These are phyloP conservation scores for Brenthis daphne DNA, from an alignment of 2,888 invertebrate species.

Conservation along the genomic window DNA sequence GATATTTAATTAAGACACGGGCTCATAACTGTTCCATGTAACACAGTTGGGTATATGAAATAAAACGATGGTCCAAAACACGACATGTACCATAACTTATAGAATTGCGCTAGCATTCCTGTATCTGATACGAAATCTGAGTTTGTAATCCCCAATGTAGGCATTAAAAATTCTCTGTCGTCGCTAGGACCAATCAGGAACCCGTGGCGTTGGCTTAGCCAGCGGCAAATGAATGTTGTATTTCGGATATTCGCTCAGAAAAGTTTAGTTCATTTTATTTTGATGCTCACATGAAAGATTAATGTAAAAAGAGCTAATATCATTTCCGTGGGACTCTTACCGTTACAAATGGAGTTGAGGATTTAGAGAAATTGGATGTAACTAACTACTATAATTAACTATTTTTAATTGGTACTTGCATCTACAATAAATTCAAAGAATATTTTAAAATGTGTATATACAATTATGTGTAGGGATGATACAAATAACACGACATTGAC, in stretches of 20 bases:
- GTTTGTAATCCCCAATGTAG: slow-evolving; percentile 17
- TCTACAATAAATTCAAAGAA: too few relatives aligned
- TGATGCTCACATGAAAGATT: slow-evolving; percentile 2
- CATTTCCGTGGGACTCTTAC: neutral
- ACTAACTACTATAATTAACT: too few relatives aligned
- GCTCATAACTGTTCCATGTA: neutral
- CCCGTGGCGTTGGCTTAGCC: slow-evolving; percentile 25
- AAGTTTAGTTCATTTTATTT: slow-evolving; percentile 16
- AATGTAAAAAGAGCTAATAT: neutral
- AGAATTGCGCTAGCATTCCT: neutral
- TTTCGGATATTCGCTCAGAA: slow-evolving; percentile 27
- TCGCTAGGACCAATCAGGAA: slow-evolving; percentile 30
- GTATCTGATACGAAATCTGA: slow-evolving; percentile 20
- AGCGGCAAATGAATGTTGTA: slow-evolving; percentile 37
- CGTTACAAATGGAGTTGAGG: too few relatives aligned
- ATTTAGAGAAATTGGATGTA: too few relatives aligned
- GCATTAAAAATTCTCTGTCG: slow-evolving; percentile 24
- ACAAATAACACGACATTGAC: too few relatives aligned
- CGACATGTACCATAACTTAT: neutral
- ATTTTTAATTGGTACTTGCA: too few relatives aligned
- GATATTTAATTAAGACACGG: neutral
- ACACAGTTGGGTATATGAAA: too few relatives aligned
- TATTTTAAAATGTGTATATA: too few relatives aligned
- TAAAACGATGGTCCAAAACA: neutral
- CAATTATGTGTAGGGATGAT: too few relatives aligned